phyloP scores from a whole-genome alignment of 2,888 invertebrate genomes.

The Lathronympha strigana region DNA sequence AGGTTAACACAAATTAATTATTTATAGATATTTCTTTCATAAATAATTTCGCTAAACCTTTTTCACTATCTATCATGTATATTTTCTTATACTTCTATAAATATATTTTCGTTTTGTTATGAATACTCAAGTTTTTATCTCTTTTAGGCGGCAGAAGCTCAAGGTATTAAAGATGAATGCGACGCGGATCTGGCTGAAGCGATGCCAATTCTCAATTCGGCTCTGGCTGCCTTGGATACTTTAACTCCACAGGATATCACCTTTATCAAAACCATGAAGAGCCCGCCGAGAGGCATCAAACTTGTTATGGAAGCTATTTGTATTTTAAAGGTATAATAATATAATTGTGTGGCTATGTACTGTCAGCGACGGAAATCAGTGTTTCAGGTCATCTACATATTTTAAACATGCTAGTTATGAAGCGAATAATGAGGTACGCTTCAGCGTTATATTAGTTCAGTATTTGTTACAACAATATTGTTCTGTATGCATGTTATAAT shows the following conservation, averaged over 20 bases:
- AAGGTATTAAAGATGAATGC: conserved; percentile 96
- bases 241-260: conserved; percentile 96
- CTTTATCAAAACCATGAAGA: conserved; percentile 98
- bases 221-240: conserved; percentile 94
- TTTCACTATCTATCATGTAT: too few relatives aligned
- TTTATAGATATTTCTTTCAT: neutral
- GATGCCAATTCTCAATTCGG: conserved; percentile 94
- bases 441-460: too few relatives aligned
- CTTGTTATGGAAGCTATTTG: conserved; percentile 98
- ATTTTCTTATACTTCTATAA: too few relatives aligned
- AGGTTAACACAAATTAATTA: conserved; percentile 69
- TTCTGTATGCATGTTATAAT: too few relatives aligned
- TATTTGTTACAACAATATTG: too few relatives aligned
- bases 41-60: neutral
- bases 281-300: conserved; percentile 95
- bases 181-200: conserved; percentile 96
- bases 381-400: too few relatives aligned
- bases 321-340: conserved; percentile 88
- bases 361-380: too few relatives aligned
- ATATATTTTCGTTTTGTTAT: too few relatives aligned
- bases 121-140: neutral
- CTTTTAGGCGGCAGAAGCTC: conserved; percentile 86
- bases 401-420: too few relatives aligned
- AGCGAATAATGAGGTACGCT: too few relatives aligned
- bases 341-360: too few relatives aligned